These are phyloP conservation scores for Stenolophus ochropezus DNA, from an alignment of 2,888 invertebrate species.

Conservation along the genomic window DNA sequence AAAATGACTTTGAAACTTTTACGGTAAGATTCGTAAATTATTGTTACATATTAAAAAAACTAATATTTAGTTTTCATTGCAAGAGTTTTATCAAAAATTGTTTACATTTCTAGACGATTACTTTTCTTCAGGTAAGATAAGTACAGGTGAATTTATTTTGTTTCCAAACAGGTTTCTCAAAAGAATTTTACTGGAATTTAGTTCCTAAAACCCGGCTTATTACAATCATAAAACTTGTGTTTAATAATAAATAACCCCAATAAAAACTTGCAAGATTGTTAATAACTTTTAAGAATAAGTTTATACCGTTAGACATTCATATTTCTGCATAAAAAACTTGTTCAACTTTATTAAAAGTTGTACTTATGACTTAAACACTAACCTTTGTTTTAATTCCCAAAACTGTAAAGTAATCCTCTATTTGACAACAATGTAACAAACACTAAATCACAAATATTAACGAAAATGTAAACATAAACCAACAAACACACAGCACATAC, in stretches of 20 bases:
- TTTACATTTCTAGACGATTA: conserved; percentile 16
- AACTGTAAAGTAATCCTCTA: conserved; percentile 37
- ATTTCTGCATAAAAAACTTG: conserved; percentile 53
- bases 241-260: neutral
- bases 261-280: conserved; percentile 3
- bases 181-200: conserved; percentile 22
- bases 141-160: conserved; percentile 12
- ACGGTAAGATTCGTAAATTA: too few species aligned
- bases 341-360: conserved; percentile 46
- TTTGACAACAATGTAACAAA: conserved; percentile 33
- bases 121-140: neutral
- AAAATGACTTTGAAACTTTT: neutral
- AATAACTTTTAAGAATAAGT: conserved; percentile 30
- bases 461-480: conserved; percentile 51
- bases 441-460: conserved; percentile 45
- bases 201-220: conserved; percentile 12
- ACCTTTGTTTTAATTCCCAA: conserved; percentile 1
- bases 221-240: too few species aligned
- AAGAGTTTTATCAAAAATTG: conserved; percentile 11
- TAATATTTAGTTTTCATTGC: neutral
- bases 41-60: neutral
- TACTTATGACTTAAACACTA: conserved; percentile 36
- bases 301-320: conserved; percentile 55
- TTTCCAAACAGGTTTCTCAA: conserved; percentile 24
- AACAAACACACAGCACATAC: conserved; percentile 56